Conservation (phyloP, 2,888 invertebrate species). For the Zhengitettix transpicula region DNA sequence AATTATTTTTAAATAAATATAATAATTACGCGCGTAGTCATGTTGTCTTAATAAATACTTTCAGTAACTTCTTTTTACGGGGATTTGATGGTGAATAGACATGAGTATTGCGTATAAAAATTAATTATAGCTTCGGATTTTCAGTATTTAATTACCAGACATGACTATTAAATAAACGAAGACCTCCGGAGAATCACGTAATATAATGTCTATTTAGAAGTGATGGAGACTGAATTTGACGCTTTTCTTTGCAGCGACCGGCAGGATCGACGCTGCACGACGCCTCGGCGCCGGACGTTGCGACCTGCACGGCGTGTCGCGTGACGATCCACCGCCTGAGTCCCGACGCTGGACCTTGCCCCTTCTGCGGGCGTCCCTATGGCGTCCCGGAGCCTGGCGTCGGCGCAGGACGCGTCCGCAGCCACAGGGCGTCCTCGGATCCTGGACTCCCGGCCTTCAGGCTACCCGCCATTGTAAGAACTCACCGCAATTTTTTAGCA, state of each 20-base stretch:
- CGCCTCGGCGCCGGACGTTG: slow-evolving; percentile 12
- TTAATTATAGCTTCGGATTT: no score
- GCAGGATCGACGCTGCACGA: not conserved
- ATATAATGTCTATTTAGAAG: no score
- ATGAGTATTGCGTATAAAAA: no score
- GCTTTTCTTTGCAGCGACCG: not conserved
- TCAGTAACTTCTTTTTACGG: no score
- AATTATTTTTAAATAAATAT: no score
- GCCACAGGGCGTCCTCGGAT: slow-evolving; percentile 18
- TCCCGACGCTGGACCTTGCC: slow-evolving; percentile 17
- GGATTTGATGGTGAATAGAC: no score
- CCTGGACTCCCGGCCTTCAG: slow-evolving; percentile 19
- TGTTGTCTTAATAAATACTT: no score
- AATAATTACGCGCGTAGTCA: no score
- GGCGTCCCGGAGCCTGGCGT: slow-evolving; percentile 8
- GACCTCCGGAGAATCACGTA: no score
- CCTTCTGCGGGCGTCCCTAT: slow-evolving; percentile 20
- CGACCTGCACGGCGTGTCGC: slow-evolving; percentile 18
- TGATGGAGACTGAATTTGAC: no score
- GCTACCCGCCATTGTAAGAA: slow-evolving; percentile 23
- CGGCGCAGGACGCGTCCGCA: slow-evolving; percentile 17
- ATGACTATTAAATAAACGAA: no score
- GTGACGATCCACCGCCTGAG: slow-evolving; percentile 18
- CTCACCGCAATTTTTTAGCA: not conserved
- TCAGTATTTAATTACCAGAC: no score